Conservation (phyloP, 2,113 vertebrate species). For the Periophthalmus modestus region DNA sequence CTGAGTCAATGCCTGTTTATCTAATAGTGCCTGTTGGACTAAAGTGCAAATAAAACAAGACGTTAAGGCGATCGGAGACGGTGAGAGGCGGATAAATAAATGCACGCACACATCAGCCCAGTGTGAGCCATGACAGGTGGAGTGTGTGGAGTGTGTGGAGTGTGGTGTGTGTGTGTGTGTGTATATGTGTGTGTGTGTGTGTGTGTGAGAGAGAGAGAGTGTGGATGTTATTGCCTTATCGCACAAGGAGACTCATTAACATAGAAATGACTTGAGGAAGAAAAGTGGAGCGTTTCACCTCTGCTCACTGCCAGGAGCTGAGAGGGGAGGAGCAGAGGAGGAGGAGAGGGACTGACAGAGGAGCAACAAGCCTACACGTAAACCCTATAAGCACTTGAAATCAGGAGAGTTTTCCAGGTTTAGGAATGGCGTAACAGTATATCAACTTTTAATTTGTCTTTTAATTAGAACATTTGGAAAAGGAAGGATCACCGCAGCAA, state of each 20-base stretch:
- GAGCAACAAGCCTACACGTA: conserved; percentile 12
- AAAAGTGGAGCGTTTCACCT: conserved; percentile 68
- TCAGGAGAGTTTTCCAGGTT: neutral
- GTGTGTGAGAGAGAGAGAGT: conserved; percentile 50
- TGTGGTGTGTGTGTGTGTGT: conserved; percentile 54
- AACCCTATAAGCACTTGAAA: neutral
- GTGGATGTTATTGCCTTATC: conserved; percentile 73
- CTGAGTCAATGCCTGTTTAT: conserved; percentile 4
- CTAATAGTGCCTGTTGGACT: conserved; percentile 3
- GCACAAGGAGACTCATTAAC: conserved; percentile 80
- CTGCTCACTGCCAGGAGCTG: conserved; percentile 51
- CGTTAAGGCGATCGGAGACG: conserved; percentile 29
- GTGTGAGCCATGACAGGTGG: conserved; percentile 58
- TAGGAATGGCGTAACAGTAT: no score
- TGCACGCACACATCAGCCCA: conserved; percentile 67
- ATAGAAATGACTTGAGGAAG: conserved; percentile 82
- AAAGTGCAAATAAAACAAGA: conserved; percentile 24
- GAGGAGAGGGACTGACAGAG: neutral
- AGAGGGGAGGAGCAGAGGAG: conserved; percentile 25
- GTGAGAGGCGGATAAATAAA: conserved; percentile 60
- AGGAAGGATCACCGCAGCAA: no score
- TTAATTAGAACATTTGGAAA: no score
- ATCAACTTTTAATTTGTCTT: no score
- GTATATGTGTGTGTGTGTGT: conserved; percentile 51
- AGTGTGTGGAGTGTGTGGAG: conserved; percentile 52